phyloP scores from a whole-genome alignment of 2,888 invertebrate genomes.

The Drymonia ruficornis region DNA sequence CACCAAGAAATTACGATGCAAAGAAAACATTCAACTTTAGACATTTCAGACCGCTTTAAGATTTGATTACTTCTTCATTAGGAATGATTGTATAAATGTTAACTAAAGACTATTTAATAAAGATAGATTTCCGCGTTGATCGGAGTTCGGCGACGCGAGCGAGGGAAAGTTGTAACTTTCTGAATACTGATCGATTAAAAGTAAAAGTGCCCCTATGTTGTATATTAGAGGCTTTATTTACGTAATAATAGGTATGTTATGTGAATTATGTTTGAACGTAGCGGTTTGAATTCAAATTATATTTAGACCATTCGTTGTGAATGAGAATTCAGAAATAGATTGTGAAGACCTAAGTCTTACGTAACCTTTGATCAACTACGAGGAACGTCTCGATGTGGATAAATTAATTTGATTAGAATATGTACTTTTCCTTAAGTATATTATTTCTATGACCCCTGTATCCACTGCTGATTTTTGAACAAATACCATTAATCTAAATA shows the following conservation, averaged over 20 bases:
- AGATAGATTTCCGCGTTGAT: conserved; percentile 44
- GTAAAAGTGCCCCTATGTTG: conserved; percentile 62
- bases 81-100: conserved; percentile 29
- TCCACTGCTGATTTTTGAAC: no score
- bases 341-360: conserved; percentile 6
- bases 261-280: conserved; percentile 36
- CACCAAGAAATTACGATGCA: not conserved
- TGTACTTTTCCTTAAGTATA: no score
- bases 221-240: conserved; percentile 53
- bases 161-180: conserved; percentile 70
- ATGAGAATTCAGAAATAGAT: conserved; percentile 31
- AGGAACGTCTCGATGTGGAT: no score
- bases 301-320: conserved; percentile 27
- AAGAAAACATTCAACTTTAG: not conserved
- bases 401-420: no score
- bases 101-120: conserved; percentile 42
- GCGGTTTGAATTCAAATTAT: conserved; percentile 38
- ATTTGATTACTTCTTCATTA: conserved; percentile 24
- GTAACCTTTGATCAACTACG: not conserved
- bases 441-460: no score
- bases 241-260: conserved; percentile 51
- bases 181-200: conserved; percentile 76
- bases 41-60: conserved; percentile 7
- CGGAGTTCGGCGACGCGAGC: conserved; percentile 34
- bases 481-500: no score